Percentiles rank a stretch among this genome's conserved stretches.
Conservation (phyloP, 2,113 vertebrate species). For the Nematolebias whitei region DNA sequence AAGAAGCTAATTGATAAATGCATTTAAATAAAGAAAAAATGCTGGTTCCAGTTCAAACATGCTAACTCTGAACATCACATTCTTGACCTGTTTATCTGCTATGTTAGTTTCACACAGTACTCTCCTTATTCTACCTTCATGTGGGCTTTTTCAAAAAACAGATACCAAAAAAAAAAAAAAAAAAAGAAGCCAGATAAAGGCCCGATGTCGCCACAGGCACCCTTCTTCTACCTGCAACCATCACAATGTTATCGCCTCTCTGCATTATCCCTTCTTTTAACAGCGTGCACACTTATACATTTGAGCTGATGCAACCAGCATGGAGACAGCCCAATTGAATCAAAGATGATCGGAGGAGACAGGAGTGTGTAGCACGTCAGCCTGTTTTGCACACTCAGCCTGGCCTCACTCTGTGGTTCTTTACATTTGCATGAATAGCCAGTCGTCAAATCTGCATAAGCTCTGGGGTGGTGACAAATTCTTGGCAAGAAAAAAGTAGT, state of each 20-base stretch:
- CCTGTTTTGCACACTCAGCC: constrained; percentile 29
- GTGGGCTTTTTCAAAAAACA: constrained; percentile 13
- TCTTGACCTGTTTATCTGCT: background rate
- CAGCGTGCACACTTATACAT: constrained; percentile 36
- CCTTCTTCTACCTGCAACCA: constrained; percentile 42
- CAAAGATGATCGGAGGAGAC: constrained; percentile 53
- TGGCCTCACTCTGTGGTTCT: constrained; percentile 27
- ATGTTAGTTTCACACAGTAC: too few relatives aligned
- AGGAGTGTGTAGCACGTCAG: constrained; percentile 20
- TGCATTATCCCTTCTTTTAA: constrained; percentile 37
- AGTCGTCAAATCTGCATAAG: constrained; percentile 49
- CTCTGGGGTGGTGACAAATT: constrained; percentile 22
- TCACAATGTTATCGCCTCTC: constrained; percentile 31
- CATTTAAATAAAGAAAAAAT: background rate
- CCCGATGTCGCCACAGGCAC: constrained; percentile 14
- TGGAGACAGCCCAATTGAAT: constrained; percentile 45
- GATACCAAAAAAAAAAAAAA: constrained; percentile 7
- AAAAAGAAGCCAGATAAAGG: constrained; percentile 24
- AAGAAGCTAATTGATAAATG: background rate
- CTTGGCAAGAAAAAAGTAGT: constrained; percentile 7
- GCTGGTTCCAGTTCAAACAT: background rate
- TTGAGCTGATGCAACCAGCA: constrained; percentile 19
- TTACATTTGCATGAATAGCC: constrained; percentile 34
- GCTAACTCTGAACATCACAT: constrained; percentile 20
- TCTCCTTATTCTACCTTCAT: too few relatives aligned